These are phyloP conservation scores for Schizopygopsis malacanthus DNA, from an alignment of 2,797 vertebrate genomes.

Conservation along the genomic window DNA sequence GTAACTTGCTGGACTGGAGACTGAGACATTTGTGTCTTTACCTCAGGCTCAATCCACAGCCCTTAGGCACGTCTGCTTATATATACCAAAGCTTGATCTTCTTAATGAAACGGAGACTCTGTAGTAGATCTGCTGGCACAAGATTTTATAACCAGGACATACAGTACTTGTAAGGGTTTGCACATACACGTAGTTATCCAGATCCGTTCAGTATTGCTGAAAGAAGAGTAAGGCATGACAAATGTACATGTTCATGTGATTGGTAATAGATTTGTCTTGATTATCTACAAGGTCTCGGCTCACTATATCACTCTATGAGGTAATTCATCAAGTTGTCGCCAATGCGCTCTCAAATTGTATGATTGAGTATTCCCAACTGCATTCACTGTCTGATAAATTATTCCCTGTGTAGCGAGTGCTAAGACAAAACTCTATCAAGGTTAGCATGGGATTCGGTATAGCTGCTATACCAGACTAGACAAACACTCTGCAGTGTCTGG, in stretches of 20 bases:
- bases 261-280: constrained; percentile 64
- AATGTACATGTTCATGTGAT: constrained; percentile 60
- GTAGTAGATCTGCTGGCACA: constrained; percentile 26
- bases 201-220: constrained; percentile 22
- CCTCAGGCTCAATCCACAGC: constrained; percentile 19
- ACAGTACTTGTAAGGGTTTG: neutral
- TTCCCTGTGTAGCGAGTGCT: constrained; percentile 43
- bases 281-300: constrained; percentile 62
- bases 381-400: constrained; percentile 59
- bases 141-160: constrained; percentile 25
- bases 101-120: constrained; percentile 72
- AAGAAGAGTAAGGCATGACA: constrained; percentile 55
- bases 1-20: constrained; percentile 39
- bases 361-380: constrained; percentile 54
- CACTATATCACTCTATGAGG: constrained; percentile 58
- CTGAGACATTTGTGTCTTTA: constrained; percentile 42
- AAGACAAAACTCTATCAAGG: constrained; percentile 55
- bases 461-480: constrained; percentile 2
- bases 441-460: constrained; percentile 46
- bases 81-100: constrained; percentile 52
- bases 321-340: constrained; percentile 59
- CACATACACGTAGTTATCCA: constrained; percentile 17
- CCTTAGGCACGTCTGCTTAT: constrained; percentile 58
- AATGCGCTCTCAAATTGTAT: constrained; percentile 56
- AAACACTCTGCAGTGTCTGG: constrained; percentile 2